Base-by-base conservation (phyloP, 1,140 invertebrate genomes). In the Saxidomus purpurata region DNA sequence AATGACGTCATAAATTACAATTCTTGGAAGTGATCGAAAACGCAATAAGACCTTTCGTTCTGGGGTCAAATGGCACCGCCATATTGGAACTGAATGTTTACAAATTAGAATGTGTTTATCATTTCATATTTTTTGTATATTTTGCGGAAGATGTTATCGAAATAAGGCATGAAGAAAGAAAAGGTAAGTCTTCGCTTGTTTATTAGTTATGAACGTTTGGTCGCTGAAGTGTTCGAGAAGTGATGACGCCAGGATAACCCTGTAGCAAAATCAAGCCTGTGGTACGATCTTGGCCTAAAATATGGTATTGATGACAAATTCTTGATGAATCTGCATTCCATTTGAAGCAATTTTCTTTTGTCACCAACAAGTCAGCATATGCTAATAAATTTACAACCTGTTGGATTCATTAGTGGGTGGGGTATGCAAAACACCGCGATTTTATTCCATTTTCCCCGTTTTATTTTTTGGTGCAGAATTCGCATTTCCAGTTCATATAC, bases 391-490 rank as follows among this genome's bases (percentile, higher is more conserved):
- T 11, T 55, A 22, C 61, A 67, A 67, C 61, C 31, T 67, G 61
- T 67, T 67, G 61, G 25, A 67, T 31, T 67, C n/a, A 6, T 4
- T 67, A 36, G 71, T 76, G 71, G 71, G 71, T 76, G 71, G 71
- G 71, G 61, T 67, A 36, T n/a, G n/a, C 28, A 31, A 9, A 67
- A 31, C n/a, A 36, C 34, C 31, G 34, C 6, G 3, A 67, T 36
- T 67, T 9, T 31, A 6, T 4, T 36, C 9, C 2, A 11, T 19
- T 31, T 67, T 31, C 34, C 61, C 34, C 4, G 22, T 28, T n/a
- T 31, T 67, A n/a, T 36, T 3, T 8, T 13, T 11, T 19, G 8
- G 31, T 25, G 71, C 71, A 28, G 2, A 76, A n/a, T n/a, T 43
- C 8, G 4, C 15, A 43, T 19, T 8, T 3, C 1, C 43, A 9